These are phyloP conservation scores for Sturmia bella DNA, from an alignment of 2,888 invertebrate species.

Conservation along the genomic window DNA sequence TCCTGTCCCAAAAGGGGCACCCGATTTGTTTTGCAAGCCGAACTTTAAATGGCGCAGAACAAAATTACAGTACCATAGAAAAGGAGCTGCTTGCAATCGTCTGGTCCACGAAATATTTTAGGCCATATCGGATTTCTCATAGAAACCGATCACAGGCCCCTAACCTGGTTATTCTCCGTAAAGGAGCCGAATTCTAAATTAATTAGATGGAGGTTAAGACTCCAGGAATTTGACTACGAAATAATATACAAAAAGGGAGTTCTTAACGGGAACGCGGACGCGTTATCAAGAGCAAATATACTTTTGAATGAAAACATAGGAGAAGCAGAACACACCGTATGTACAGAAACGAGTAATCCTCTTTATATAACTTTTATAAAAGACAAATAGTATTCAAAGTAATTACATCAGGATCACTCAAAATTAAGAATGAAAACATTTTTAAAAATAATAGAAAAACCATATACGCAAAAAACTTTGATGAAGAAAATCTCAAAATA, in stretches of 20 bases:
- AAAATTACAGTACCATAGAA: constrained; percentile 11
- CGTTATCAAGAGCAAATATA: constrained; percentile 5
- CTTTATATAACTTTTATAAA: constrained; percentile 7
- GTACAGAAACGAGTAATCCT: neutral
- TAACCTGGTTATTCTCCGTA: no score
- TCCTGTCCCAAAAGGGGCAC: neutral
- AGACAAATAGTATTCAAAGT: constrained; percentile 2
- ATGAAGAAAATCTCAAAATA: neutral
- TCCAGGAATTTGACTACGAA: no score
- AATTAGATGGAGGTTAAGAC: no score
- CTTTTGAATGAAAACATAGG: constrained; percentile 3
- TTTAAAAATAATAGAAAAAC: constrained; percentile 10
- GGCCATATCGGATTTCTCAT: neutral
- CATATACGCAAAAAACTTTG: neutral
- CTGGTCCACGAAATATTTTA: no score
- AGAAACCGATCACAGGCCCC: no score
- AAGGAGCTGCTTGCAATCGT: constrained; percentile 28
- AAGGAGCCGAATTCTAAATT: no score
- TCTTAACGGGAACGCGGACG: neutral
- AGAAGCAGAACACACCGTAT: no score
- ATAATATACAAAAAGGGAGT: no score
- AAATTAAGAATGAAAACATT: neutral
- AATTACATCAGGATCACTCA: neutral
- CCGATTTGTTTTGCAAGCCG: constrained; percentile 5
- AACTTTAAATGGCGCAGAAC: constrained; percentile 1